Conservation (phyloP, 2,797 vertebrate species). For the Echiichthys vipera region DNA sequence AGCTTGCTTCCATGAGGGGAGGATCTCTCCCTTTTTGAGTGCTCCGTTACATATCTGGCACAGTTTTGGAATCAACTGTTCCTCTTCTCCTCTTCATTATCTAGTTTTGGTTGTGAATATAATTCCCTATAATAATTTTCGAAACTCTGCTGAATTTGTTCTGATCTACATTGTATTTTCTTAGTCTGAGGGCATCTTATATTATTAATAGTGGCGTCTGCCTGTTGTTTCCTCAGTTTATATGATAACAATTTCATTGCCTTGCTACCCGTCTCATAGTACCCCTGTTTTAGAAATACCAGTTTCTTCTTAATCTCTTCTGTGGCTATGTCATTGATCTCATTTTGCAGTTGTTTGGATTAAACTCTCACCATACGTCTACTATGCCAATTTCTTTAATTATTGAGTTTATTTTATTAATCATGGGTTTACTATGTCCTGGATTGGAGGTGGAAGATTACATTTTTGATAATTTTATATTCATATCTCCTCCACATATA, state of each 20-base stretch:
- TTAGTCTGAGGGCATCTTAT: conserved; percentile 13
- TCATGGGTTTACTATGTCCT: not conserved
- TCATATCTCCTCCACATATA: conserved; percentile 13
- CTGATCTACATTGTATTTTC: not conserved
- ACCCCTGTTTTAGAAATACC: conserved; percentile 2
- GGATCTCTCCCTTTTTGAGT: not conserved
- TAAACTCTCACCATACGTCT: not conserved
- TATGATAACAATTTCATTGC: not conserved
- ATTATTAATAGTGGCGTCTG: not conserved
- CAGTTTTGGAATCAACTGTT: not conserved
- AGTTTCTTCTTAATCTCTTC: conserved; percentile 3
- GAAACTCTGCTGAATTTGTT: not conserved
- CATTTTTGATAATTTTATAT: not conserved
- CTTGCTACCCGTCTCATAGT: not conserved
- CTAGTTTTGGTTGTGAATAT: not conserved
- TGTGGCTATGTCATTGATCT: not conserved
- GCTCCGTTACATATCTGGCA: not conserved
- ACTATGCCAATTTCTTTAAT: not conserved
- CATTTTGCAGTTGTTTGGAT: not conserved
- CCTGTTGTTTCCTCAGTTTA: conserved; percentile 11
- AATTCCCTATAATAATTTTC: not conserved
- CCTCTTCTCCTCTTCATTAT: not conserved
- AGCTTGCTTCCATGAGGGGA: not conserved
- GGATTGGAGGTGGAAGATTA: not conserved
- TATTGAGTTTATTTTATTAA: not conserved